Percentiles rank a stretch among this genome's conserved stretches.
Conservation (phyloP, 2,888 invertebrate species). For the Harpagoxenus sublaevis region DNA sequence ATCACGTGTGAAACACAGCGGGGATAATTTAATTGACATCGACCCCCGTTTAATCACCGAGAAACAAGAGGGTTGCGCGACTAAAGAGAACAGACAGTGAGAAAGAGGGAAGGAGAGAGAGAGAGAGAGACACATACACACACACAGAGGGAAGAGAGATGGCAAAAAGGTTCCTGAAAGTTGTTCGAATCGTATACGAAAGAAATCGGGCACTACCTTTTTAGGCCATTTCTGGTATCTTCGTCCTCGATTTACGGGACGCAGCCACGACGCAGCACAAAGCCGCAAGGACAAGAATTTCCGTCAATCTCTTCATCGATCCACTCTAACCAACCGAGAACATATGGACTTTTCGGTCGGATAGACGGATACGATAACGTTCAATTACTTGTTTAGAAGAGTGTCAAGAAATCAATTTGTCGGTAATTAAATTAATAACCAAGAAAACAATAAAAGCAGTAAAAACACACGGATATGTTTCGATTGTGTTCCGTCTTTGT, state of each 20-base stretch:
- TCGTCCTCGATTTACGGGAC: neutral
- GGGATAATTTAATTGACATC: slow-evolving; percentile 66
- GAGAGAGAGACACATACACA: neutral
- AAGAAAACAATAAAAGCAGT: neutral
- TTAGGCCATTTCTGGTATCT: neutral
- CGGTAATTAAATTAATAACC: neutral
- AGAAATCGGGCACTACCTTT: neutral
- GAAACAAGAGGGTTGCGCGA: slow-evolving; percentile 7
- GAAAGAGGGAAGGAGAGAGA: neutral
- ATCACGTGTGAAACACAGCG: slow-evolving; percentile 30
- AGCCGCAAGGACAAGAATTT: slow-evolving; percentile 29
- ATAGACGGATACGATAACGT: neutral
- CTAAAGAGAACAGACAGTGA: neutral
- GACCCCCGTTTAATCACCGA: slow-evolving; percentile 39
- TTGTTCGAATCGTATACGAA: slow-evolving; percentile 21
- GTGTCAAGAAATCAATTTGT: neutral
- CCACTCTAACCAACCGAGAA: neutral
- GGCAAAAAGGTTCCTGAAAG: neutral
- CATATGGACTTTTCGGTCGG: neutral
- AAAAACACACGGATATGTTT: neutral
- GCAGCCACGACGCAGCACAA: slow-evolving; percentile 3
- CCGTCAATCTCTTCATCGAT: slow-evolving; percentile 24
- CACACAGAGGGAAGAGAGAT: neutral
- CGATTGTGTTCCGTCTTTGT: neutral
- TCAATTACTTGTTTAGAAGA: slow-evolving; percentile 19